phyloP scores from a whole-genome alignment of 2,797 vertebrate genomes.

The Micrastur ruficollis region DNA sequence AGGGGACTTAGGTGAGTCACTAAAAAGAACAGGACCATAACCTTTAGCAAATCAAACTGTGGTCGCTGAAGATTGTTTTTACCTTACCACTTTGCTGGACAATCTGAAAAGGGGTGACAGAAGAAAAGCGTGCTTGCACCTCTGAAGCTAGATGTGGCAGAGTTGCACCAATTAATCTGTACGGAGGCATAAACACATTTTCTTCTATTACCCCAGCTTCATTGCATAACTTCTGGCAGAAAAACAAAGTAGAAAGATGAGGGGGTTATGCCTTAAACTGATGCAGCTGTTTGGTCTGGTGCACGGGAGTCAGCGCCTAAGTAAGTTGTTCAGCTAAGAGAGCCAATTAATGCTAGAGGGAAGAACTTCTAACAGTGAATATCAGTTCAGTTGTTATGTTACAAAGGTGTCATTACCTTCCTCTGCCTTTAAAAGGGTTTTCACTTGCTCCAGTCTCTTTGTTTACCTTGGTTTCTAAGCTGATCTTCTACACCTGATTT shows the following conservation, averaged over 20 bases:
- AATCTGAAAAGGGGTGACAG: not conserved
- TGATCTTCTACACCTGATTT: not conserved
- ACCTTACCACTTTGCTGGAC: not conserved
- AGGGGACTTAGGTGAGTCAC: not conserved
- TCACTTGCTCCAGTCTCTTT: not conserved
- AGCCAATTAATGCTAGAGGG: not conserved
- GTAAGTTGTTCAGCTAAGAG: not conserved
- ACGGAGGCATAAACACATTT: not conserved
- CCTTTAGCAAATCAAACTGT: not conserved
- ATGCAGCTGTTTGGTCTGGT: not conserved
- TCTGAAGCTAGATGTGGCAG: not conserved
- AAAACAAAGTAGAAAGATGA: not conserved
- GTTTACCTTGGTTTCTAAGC: slow-evolving; percentile 3
- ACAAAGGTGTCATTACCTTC: not conserved
- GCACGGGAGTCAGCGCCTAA: not conserved
- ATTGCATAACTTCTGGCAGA: not conserved
- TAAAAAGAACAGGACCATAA: not conserved
- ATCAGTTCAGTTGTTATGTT: not conserved
- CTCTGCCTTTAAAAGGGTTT: not conserved
- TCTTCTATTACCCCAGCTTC: not conserved
- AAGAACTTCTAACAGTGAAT: not conserved
- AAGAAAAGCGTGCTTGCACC: not conserved
- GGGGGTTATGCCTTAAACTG: not conserved
- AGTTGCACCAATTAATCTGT: not conserved
- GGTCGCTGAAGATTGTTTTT: not conserved